Evolutionary conservation across 2,113 vertebrate genomes (phyloP).

Genomic region (Campylomormyrus tamandua): DNA sequence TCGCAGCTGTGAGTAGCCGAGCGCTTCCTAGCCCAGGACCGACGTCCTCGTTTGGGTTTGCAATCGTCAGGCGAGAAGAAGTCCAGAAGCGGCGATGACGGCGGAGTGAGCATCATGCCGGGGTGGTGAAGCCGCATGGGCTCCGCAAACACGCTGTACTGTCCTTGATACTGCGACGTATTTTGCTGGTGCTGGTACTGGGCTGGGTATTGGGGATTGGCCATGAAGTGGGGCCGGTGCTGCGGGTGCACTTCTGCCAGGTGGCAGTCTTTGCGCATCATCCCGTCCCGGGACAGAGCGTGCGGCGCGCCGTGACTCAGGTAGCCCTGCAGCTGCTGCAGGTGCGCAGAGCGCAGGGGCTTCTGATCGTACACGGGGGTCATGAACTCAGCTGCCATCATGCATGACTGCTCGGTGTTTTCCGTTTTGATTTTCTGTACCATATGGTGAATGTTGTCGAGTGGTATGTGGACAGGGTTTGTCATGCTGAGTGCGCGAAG

Average conservation of each 20-base stretch:
- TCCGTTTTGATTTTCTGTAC: constrained; percentile 79
- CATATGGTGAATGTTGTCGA: constrained; percentile 39
- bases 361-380: constrained; percentile 59
- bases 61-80: constrained; percentile 69
- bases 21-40: constrained; percentile 79
- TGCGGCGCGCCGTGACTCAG: constrained; percentile 47
- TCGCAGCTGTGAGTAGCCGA: constrained; percentile 86
- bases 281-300: constrained; percentile 30
- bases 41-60: constrained; percentile 75
- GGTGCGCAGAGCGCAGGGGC: constrained; percentile 42
- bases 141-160: constrained; percentile 67
- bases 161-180: constrained; percentile 66
- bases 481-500: constrained; percentile 53
- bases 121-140: constrained; percentile 56
- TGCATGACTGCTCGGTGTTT: constrained; percentile 65
- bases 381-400: constrained; percentile 66
- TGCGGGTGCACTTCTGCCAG: constrained; percentile 52
- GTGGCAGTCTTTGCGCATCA: constrained; percentile 52
- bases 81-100: constrained; percentile 76
- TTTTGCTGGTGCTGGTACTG: constrained; percentile 55
- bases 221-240: constrained; percentile 49
- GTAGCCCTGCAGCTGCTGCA: constrained; percentile 56
- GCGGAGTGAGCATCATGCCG: constrained; percentile 75
- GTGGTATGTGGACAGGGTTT: constrained; percentile 30
- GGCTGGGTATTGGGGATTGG: constrained; percentile 49